A percentile compares a stretch with the other conserved stretches of the same genome.
Conservation (phyloP, 2,113 vertebrate species). For the Semicossyphus pulcher region DNA sequence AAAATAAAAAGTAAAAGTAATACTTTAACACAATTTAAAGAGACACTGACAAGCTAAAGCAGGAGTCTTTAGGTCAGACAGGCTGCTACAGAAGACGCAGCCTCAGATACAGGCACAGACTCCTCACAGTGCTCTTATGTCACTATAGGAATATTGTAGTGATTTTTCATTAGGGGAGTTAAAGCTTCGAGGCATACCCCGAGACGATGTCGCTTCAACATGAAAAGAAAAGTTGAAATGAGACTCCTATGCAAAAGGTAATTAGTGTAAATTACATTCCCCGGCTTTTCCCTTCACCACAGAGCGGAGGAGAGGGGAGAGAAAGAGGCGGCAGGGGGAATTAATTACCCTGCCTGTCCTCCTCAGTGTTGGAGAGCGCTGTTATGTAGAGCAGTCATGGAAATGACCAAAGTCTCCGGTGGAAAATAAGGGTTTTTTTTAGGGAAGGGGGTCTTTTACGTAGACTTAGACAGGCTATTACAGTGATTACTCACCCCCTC, state of each 20-base stretch:
- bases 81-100: not conserved
- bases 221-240: slow-evolving; percentile 79
- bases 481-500: slow-evolving; percentile 58
- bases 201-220: slow-evolving; percentile 47
- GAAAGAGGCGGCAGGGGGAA: slow-evolving; percentile 72
- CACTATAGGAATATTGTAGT: slow-evolving; percentile 43
- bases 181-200: slow-evolving; percentile 46
- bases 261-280: slow-evolving; percentile 82
- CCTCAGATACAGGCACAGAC: not conserved
- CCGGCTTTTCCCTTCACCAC: slow-evolving; percentile 66
- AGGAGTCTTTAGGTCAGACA: not conserved
- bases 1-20: slow-evolving; percentile 27
- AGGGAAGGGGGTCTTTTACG: slow-evolving; percentile 42
- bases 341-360: slow-evolving; percentile 81
- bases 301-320: slow-evolving; percentile 67
- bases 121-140: slow-evolving; percentile 7
- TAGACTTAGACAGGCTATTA: slow-evolving; percentile 49
- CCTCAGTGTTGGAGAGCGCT: slow-evolving; percentile 63
- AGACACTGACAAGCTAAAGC: not conserved
- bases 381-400: slow-evolving; percentile 73
- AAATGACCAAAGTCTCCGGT: slow-evolving; percentile 68
- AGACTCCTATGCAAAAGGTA: slow-evolving; percentile 79
- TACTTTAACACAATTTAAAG: slow-evolving; percentile 8
- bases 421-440: slow-evolving; percentile 58
- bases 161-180: slow-evolving; percentile 49